phyloP scores from a whole-genome alignment of 2,888 invertebrate genomes.

The Cephus rjabovi region DNA sequence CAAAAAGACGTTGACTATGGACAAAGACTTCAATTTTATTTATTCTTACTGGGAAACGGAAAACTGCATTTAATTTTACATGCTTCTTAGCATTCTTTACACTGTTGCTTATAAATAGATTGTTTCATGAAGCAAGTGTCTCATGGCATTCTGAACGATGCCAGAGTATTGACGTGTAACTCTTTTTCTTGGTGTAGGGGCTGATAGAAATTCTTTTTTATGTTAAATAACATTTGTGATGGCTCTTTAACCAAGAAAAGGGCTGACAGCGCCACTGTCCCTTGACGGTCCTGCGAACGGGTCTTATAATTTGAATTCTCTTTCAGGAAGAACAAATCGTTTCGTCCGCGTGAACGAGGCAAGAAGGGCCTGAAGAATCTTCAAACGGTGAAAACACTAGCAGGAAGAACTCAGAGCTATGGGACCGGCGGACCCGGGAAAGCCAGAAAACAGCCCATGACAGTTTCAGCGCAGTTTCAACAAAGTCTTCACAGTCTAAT shows the following conservation, averaged over 20 bases:
- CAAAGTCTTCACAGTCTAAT: slow-evolving; percentile 91
- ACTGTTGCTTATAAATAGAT: background rate
- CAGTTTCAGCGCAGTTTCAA: slow-evolving; percentile 95
- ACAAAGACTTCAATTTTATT: background rate
- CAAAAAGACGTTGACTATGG: background rate
- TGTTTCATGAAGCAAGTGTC: background rate
- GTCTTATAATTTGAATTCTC: slow-evolving; percentile 14
- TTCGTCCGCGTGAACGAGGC: slow-evolving; percentile 86
- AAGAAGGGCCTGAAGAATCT: slow-evolving; percentile 91
- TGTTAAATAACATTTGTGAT: background rate
- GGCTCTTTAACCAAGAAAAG: background rate
- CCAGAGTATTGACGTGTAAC: background rate
- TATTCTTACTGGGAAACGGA: background rate
- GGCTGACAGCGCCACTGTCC: background rate
- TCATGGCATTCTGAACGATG: background rate
- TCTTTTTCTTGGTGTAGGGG: background rate
- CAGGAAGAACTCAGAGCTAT: slow-evolving; percentile 76
- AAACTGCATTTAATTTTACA: background rate
- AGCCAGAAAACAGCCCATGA: slow-evolving; percentile 88
- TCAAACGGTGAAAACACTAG: slow-evolving; percentile 91
- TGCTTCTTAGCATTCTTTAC: background rate
- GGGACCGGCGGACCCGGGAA: slow-evolving; percentile 68
- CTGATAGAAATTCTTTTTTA: background rate
- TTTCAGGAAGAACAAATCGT: slow-evolving; percentile 91
- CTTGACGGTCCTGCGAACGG: background rate